Percentiles rank a stretch among this genome's conserved stretches.
These are phyloP conservation scores for Habroteleia sp. DNA, from an alignment of 2,888 invertebrate genomes.

Conservation along the genomic window DNA sequence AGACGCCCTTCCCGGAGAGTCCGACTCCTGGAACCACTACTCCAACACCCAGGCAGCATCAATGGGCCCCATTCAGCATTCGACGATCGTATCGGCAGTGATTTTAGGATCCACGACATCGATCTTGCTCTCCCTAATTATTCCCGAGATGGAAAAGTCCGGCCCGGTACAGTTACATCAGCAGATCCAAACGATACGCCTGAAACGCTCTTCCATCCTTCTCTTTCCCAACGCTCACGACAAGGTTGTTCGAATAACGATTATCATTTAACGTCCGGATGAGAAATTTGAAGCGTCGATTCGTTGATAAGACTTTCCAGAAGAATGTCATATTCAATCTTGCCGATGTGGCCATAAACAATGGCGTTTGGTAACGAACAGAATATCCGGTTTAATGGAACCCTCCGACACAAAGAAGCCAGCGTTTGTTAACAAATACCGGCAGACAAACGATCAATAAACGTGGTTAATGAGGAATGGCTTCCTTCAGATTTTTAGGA, in stretches of 20 bases:
- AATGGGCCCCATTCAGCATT: constrained; percentile 78
- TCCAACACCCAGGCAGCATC: constrained; percentile 69
- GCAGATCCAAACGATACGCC: constrained; percentile 42
- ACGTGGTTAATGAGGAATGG: too few species aligned
- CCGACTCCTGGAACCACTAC: constrained; percentile 63
- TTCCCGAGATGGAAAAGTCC: constrained; percentile 68
- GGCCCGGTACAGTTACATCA: constrained; percentile 50
- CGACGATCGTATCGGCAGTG: constrained; percentile 75
- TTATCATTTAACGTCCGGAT: constrained; percentile 45
- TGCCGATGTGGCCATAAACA: too few species aligned
- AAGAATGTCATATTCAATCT: constrained; percentile 5
- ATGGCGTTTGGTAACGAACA: not conserved
- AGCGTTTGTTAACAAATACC: too few species aligned
- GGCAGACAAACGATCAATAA: too few species aligned
- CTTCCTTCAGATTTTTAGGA: too few species aligned
- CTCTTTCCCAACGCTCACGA: constrained; percentile 38
- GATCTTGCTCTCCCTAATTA: constrained; percentile 81
- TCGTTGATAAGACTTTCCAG: constrained; percentile 17
- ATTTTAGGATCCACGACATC: constrained; percentile 76
- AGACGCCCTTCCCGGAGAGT: constrained; percentile 67
- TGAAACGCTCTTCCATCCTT: constrained; percentile 11
- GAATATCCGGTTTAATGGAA: constrained; percentile 16
- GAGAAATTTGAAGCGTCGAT: constrained; percentile 38
- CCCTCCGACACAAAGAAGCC: too few species aligned
- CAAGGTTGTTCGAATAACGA: constrained; percentile 44